phyloP scores from a whole-genome alignment of 2,888 invertebrate species.

The Urechis unicinctus region DNA sequence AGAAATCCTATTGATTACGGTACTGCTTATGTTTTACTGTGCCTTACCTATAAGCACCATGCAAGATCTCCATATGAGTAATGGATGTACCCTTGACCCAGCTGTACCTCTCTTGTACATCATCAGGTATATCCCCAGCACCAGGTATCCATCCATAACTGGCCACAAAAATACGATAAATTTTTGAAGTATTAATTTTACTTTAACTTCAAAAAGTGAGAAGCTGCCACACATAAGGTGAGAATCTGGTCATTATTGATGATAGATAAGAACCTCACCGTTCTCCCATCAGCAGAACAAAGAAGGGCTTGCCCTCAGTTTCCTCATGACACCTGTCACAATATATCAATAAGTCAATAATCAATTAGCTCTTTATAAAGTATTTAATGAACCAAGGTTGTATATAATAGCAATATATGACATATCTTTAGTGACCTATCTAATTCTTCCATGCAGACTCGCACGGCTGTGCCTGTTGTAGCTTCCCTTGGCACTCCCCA shows the following conservation, averaged over 20 bases:
- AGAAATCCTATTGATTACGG: too few relatives aligned
- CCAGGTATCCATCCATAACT: conserved; percentile 48
- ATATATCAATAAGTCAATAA: not conserved
- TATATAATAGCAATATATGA: too few relatives aligned
- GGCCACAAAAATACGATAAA: not conserved
- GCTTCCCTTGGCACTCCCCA: conserved; percentile 50
- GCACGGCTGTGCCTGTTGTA: conserved; percentile 34
- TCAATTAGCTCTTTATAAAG: not conserved
- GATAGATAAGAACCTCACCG: conserved; percentile 22
- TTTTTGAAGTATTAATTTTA: not conserved
- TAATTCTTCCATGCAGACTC: conserved; percentile 43
- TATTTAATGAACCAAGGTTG: too few relatives aligned
- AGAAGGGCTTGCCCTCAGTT: conserved; percentile 39
- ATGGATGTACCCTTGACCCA: conserved; percentile 45
- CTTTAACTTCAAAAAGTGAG: too few relatives aligned
- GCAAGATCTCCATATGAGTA: conserved; percentile 46
- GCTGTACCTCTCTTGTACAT: conserved; percentile 29
- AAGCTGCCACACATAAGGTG: too few relatives aligned
- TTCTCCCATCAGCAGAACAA: conserved; percentile 40
- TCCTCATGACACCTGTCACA: conserved; percentile 23
- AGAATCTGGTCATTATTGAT: too few relatives aligned
- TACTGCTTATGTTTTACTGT: too few relatives aligned
- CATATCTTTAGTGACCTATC: conserved; percentile 26
- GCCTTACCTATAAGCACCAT: conserved; percentile 34
- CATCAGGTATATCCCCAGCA: conserved; percentile 28